phyloP scores from a whole-genome alignment of 2,888 invertebrate genomes.

The Helobdella robusta region DNA sequence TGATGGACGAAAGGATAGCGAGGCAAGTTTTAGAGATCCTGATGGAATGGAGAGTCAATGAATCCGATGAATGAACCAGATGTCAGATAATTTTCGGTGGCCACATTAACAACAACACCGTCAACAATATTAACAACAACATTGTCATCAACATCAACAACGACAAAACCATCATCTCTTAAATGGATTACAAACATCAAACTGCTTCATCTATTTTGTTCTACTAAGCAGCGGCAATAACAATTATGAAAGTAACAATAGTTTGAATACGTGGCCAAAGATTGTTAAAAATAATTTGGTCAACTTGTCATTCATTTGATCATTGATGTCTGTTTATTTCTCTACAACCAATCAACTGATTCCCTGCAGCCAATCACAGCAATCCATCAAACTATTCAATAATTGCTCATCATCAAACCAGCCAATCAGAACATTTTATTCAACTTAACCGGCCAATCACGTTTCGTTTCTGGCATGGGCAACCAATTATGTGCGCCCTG shows the following conservation, averaged over 20 bases:
- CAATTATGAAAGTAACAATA: too few relatives aligned
- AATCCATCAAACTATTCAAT: background rate
- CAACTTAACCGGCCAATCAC: background rate
- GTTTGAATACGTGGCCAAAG: too few relatives aligned
- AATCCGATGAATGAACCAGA: background rate
- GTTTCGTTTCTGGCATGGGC: constrained; percentile 61
- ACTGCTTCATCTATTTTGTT: too few relatives aligned
- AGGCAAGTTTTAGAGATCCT: background rate
- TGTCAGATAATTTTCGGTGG: background rate
- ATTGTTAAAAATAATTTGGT: too few relatives aligned
- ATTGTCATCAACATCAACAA: constrained; percentile 20
- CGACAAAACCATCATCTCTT: constrained; percentile 21
- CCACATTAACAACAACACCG: constrained; percentile 12
- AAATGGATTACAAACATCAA: too few relatives aligned
- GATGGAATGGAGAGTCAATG: constrained; percentile 3
- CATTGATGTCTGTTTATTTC: too few relatives aligned
- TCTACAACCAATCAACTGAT: background rate
- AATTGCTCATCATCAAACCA: background rate
- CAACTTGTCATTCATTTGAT: too few relatives aligned
- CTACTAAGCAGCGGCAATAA: too few relatives aligned
- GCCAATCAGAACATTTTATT: background rate
- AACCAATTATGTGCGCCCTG: constrained; percentile 95
- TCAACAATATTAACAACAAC: constrained; percentile 18
- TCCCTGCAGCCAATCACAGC: background rate
- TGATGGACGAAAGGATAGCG: background rate